Evolutionary conservation across 2,888 invertebrate genomes (phyloP).

Genomic region (Dryobota labecula): DNA sequence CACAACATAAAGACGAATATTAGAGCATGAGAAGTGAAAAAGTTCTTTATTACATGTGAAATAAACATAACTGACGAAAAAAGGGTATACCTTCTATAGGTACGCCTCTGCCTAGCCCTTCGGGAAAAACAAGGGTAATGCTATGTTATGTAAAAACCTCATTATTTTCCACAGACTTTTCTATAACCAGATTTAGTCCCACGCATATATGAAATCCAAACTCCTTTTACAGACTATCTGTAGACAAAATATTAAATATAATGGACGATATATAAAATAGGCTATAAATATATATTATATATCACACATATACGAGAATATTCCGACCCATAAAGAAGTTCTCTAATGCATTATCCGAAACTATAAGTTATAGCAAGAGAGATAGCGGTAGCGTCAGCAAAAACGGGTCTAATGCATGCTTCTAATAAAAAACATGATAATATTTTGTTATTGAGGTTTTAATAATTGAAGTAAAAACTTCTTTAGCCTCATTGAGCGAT

Average conservation of each 20-base stretch:
- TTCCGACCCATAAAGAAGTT: conserved; percentile 88
- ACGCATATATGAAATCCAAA: too few species aligned
- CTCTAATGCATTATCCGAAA: conserved; percentile 90
- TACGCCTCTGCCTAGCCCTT: not conserved
- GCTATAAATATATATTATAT: conserved; percentile 73
- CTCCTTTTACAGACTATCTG: conserved; percentile 19
- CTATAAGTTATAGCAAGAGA: conserved; percentile 88
- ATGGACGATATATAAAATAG: conserved; percentile 55
- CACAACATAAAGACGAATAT: too few species aligned
- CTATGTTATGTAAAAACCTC: not conserved
- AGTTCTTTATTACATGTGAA: too few species aligned
- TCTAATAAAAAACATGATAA: conserved; percentile 15
- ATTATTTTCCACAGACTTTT: not conserved
- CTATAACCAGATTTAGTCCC: conserved; percentile 6
- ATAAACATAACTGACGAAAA: too few species aligned
- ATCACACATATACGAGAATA: conserved; percentile 82
- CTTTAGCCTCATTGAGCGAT: too few species aligned
- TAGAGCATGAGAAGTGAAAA: too few species aligned
- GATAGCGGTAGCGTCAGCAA: conserved; percentile 81
- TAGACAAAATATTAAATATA: conserved; percentile 54
- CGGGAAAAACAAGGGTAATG: not conserved
- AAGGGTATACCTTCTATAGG: too few species aligned
- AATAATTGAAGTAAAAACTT: too few species aligned
- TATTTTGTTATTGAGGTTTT: too few species aligned
- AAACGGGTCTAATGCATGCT: conserved; percentile 43